Conservation (phyloP, 2,888 invertebrate genomes). For the Epirrhoe alternata region DNA sequence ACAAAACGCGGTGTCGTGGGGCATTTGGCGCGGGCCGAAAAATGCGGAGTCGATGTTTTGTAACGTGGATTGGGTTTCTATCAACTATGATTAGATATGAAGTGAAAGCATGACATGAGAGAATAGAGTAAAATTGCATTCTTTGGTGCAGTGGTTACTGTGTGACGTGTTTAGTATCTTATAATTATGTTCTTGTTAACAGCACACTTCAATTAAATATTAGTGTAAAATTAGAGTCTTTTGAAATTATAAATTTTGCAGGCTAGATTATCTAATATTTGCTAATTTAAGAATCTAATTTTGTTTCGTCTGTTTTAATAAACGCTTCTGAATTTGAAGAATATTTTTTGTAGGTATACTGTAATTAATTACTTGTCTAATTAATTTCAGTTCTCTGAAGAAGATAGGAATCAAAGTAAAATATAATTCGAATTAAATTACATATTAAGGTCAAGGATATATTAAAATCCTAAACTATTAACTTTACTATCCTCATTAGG, state of each 20-base stretch:
- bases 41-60: slow-evolving; percentile 26
- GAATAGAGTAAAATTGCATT: neutral
- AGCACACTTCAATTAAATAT: too few species aligned
- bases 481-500: neutral
- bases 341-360: neutral
- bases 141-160: neutral
- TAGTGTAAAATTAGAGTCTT: too few species aligned
- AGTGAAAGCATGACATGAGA: slow-evolving; percentile 1
- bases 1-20: slow-evolving; percentile 70
- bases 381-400: too few species aligned
- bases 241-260: too few species aligned
- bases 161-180: neutral
- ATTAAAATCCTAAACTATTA: neutral
- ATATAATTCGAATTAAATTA: neutral
- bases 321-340: neutral
- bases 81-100: slow-evolving; percentile 14
- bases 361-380: neutral
- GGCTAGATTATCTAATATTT: too few species aligned
- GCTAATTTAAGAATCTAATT: too few species aligned
- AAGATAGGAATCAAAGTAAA: neutral
- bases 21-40: slow-evolving; percentile 54
- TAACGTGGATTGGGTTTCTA: slow-evolving; percentile 24
- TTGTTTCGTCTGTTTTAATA: too few species aligned
- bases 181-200: too few species aligned
- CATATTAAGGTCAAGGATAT: neutral